Percentiles rank a stretch among this genome's conserved stretches.
These are phyloP conservation scores for Cheilosia vernalis DNA, from an alignment of 2,888 invertebrate genomes.

Conservation along the genomic window DNA sequence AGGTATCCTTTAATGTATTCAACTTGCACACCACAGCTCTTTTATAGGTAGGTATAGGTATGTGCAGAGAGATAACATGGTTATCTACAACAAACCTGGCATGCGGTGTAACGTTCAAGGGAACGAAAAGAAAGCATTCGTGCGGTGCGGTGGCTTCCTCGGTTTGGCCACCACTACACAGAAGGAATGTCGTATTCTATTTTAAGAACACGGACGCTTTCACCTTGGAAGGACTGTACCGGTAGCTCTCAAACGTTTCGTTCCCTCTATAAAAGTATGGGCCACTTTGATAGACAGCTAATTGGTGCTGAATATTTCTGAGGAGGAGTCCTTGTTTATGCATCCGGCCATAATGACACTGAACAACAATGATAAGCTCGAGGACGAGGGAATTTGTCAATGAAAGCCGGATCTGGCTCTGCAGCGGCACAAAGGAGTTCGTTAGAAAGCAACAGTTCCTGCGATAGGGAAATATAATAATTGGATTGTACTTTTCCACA, in stretches of 20 bases:
- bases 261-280: neutral
- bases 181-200: constrained; percentile 15
- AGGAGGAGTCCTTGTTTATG: constrained; percentile 8
- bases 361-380: neutral
- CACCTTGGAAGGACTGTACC: neutral
- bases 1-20: constrained; percentile 54
- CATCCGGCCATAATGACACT: neutral
- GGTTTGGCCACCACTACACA: neutral
- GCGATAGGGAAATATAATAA: neutral
- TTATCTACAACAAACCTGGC: neutral
- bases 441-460: neutral
- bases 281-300: constrained; percentile 1
- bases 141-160: neutral
- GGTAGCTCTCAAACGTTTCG: neutral
- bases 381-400: neutral
- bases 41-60: neutral
- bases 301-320: constrained; percentile 12
- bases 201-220: constrained; percentile 8
- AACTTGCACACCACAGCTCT: constrained; percentile 11
- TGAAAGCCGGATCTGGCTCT: constrained; percentile 2
- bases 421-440: neutral
- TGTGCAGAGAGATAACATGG: neutral
- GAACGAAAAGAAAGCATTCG: constrained; percentile 11
- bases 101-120: constrained; percentile 14
- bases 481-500: constrained; percentile 1